Evolutionary conservation across 2,113 vertebrate genomes (phyloP), one percentile per base, ranked within the genome.

Genomic region (Neoarius graeffei): DNA sequence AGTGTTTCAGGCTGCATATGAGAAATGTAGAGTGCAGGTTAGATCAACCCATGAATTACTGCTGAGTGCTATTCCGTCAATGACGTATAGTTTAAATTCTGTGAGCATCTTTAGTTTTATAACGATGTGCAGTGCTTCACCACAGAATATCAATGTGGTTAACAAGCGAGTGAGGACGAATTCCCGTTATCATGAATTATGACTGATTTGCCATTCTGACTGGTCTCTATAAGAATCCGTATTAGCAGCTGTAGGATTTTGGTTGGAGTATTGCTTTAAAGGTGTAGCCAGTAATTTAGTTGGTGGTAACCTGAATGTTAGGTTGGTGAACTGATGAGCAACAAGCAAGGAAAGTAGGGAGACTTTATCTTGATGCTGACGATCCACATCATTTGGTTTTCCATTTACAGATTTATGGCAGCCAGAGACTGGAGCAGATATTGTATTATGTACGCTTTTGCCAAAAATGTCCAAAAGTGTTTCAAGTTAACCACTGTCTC

Each of bases 61-160:
- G 84, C 54, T 60, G 54, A 48, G 27, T 35, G 69, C 84, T 60
- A 60, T 60, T 48, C 30, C 7, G 17, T 74, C 67, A 74, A 11
- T 74, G 52, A 85, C 25, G n/a, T 81, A 23, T 19, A 60, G 54
- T 85, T 85, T 35, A 42, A 11, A 27, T 59, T 85, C 69, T 42
- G 0, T 57, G 50, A 69, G 15, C 67, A 30, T 57, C 67, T 50
- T 74, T 19, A 60, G 8, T 76, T 42, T 74, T 76, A 19, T 10
- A 71, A 9, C 1, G 7, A 30, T 59, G n/a, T 59, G 52, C 50
- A 50, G 25, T 64, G 23, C 81, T 66, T 50, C 35, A 74, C 56
- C 54, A 57, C 48, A 48, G 23, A 42, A 42, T 59, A 15, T 57
- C 5, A 59, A 35, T 14, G 11, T 56, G 10, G 60, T 27, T 27